Base-by-base conservation (phyloP, 1,140 invertebrate genomes). In the Tribolium castaneum region DNA sequence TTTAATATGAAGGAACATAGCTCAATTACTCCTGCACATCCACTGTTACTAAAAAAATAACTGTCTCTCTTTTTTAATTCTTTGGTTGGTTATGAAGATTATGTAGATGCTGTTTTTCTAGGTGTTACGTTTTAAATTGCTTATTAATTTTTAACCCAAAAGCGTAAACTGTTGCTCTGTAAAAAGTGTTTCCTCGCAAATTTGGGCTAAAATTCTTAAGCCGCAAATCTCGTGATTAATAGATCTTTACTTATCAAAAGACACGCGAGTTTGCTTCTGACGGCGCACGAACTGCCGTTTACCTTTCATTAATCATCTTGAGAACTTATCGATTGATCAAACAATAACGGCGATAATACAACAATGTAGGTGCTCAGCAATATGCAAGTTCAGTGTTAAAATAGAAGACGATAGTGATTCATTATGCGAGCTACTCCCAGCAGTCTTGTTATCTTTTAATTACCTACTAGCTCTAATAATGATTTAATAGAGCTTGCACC, bases 281-380 rank as follows among this genome's bases (percentile, higher is more conserved):
- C 77, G 75, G 78, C 75, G 73, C 80, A 75, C 70, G 80, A 81
- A 79, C 76, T 81, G 78, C 80, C 52, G 75, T 81, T 81, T 79
- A 81, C 80, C 78, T 81, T 75, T 76, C 51, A 81, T 81, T 81
- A 81, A 81, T 81, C 80, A 81, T 81, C 70, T 72, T 75, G 50
- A 51, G 72, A 54, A 75, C 12, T 59, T 75, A 75, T 75, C 72
- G 72, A 75, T 75, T 56, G 72, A 75, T 75, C 72, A 75, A 75
- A 75, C 72, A 75, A 75, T 59, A 75, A 52, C 22, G 72, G 50
- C 49, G 13, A 35, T 10, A 35, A 72, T 70, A 39, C 34, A 13
- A 72, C 70, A 72, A 49, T 72, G 16, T 50, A 72, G 39, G 39
- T 45, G 39, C 19, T 72, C 19, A 50, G 70, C 70, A 51, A 72